These are phyloP conservation scores for Proteles cristata DNA, from an alignment of 2,113 vertebrate species.

Conservation along the genomic window DNA sequence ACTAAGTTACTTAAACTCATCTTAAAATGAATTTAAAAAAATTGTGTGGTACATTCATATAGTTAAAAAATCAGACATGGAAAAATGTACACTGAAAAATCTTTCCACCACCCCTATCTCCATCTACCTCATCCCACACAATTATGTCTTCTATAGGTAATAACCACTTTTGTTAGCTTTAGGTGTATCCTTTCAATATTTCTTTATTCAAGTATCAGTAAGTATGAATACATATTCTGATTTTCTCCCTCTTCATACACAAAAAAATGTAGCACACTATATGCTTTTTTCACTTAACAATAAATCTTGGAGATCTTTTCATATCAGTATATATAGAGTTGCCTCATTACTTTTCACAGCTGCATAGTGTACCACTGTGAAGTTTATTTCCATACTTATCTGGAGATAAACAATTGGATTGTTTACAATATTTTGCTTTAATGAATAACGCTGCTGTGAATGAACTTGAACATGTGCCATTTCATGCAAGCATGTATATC, in stretches of 20 bases:
- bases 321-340: not conserved
- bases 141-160: not conserved
- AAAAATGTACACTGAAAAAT: not conserved
- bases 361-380: not conserved
- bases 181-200: not conserved
- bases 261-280: not conserved
- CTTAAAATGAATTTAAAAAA: not conserved
- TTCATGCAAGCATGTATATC: not conserved
- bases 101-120: not conserved
- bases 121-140: not conserved
- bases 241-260: not conserved
- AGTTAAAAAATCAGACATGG: conserved; percentile 21
- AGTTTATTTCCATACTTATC: not conserved
- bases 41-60: not conserved
- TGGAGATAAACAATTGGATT: not conserved
- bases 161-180: not conserved
- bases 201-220: not conserved
- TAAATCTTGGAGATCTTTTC: not conserved
- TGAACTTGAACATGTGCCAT: not conserved
- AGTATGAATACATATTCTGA: not conserved
- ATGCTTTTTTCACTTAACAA: not conserved
- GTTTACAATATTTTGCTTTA: not conserved
- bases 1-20: not conserved
- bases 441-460: not conserved
- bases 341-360: not conserved